These are phyloP conservation scores for Sphyrna mokarran DNA, from an alignment of 2,113 vertebrate genomes.

Conservation along the genomic window DNA sequence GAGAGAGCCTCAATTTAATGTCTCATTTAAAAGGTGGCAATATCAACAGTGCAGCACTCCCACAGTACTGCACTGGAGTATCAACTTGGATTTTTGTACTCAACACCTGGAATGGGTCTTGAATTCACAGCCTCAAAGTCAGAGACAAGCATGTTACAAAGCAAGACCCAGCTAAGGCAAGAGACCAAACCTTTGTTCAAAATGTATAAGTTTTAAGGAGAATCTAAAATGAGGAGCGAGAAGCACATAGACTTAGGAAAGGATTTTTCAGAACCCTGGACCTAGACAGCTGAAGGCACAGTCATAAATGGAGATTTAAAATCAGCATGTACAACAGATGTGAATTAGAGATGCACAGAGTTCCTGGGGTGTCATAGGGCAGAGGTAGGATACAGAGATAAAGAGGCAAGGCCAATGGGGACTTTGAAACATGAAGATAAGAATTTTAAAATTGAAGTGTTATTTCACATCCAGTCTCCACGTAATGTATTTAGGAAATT, in stretches of 20 bases:
- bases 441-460: not conserved
- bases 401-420: not conserved
- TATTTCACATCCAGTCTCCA: not conserved
- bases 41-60: not conserved
- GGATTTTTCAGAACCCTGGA: not conserved
- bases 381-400: not conserved
- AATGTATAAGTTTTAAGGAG: not conserved
- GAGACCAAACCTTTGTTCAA: not conserved
- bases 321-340: too few species aligned
- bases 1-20: not conserved
- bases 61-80: not conserved
- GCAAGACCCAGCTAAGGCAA: not conserved
- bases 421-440: not conserved
- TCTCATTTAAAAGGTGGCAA: not conserved
- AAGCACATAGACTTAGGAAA: not conserved
- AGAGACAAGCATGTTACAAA: not conserved
- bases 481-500: not conserved
- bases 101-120: not conserved
- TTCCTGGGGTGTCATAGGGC: not conserved
- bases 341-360: not conserved
- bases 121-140: not conserved
- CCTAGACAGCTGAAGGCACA: too few species aligned
- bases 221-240: too few species aligned
- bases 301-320: too few species aligned
- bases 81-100: not conserved